Conservation (phyloP, 2,797 vertebrate species). For the Apogon hyalosoma region DNA sequence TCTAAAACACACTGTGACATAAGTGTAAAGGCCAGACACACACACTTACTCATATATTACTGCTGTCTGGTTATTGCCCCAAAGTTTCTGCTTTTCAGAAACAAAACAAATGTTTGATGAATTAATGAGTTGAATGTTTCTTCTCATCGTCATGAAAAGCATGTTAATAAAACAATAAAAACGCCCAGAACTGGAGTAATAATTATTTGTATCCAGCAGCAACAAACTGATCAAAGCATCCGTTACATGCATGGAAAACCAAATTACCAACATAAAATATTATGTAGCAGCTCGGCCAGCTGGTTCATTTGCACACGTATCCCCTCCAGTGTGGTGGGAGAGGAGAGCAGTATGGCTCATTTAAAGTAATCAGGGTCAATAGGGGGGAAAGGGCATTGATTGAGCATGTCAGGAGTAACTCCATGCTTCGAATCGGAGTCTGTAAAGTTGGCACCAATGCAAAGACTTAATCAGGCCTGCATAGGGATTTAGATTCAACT, state of each 20-base stretch:
- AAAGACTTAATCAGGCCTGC: constrained; percentile 49
- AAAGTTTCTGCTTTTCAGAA: constrained; percentile 3
- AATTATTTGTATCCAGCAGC: not conserved
- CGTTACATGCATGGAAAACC: constrained; percentile 19
- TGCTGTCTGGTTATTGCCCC: not conserved
- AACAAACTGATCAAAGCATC: constrained; percentile 2
- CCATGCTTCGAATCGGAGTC: constrained; percentile 36
- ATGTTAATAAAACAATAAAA: not conserved
- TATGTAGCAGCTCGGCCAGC: not conserved
- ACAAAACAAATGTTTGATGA: not conserved
- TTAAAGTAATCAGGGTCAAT: constrained; percentile 61
- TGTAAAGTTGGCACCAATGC: constrained; percentile 39
- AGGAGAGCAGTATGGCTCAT: constrained; percentile 54
- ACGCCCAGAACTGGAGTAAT: not conserved
- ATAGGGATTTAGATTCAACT: constrained; percentile 41
- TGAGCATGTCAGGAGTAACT: constrained; percentile 52
- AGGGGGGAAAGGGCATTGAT: constrained; percentile 46
- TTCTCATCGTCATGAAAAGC: constrained; percentile 3
- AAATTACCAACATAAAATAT: constrained; percentile 17
- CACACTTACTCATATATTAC: not conserved
- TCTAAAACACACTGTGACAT: too few relatives aligned
- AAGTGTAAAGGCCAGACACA: constrained; percentile 1
- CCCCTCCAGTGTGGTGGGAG: constrained; percentile 3
- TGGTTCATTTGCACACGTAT: constrained; percentile 13
- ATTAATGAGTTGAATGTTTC: too few relatives aligned